Evolutionary conservation across 2,797 vertebrate genomes (phyloP), one percentile per base, ranked within the genome.

Genomic region (Jordanella pulchra): DNA sequence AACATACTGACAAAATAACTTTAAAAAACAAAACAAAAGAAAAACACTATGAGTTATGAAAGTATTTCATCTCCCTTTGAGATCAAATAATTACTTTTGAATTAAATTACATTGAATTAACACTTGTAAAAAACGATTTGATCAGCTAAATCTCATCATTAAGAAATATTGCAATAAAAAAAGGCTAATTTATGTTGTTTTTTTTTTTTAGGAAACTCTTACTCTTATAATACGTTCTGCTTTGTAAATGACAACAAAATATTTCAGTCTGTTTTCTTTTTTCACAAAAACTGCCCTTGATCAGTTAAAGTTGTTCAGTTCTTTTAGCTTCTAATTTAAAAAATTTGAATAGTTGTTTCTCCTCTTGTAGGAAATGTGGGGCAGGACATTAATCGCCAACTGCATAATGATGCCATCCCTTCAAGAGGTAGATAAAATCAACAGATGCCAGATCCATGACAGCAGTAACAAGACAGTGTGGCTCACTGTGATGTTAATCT

Each of bases 401-500:
- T 25, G 35, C 23, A 50, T 66, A 66, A 48, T 25, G 28, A 48
- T 61, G 11, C 47, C 6, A 61, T 60, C 55, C 45, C 28, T 45
- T 45, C 56, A 44, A 12, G 35, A 11, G n/a, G 25, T 27, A 44
- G 53, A 68, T 44, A 42, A 28, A 17, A 44, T 42, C 66, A 68
- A 39, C 23, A 54, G 21, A 67, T 54, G 23, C 54, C 51, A 44
- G 42, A 28, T 44, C 35, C 4, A 30, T 56, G 17, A 28, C 39
- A 35, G 21, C 35, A 27, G 18, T 69, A 28, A 28, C 27, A 69
- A 23, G 25, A 25, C 39, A 11, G 17, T 42, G 30, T 51, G 48
- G 66, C 30, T 67, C 39, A 44, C 51, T 12, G 25, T 42, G 53
- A 69, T 56, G 51, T 7, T 69, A 53, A 69, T 69, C 67, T 56